Conservation (phyloP, 2,113 vertebrate genomes). For the Bombycilla garrulus region DNA sequence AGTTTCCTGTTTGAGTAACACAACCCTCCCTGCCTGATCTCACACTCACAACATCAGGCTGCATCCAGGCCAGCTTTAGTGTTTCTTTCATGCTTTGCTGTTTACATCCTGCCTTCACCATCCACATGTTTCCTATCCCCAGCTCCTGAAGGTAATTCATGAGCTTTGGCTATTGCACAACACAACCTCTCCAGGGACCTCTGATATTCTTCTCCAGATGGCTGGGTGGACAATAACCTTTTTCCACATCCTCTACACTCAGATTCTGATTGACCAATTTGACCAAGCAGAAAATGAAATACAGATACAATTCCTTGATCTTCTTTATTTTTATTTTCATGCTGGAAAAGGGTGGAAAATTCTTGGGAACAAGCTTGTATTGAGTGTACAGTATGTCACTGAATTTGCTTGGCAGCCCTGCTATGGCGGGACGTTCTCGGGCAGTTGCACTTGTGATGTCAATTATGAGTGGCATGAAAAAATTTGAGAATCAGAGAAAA, state of each 20-base stretch:
- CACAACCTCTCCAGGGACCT: neutral
- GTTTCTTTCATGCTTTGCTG: neutral
- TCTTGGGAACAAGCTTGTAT: neutral
- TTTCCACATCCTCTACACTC: neutral
- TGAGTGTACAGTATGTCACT: neutral
- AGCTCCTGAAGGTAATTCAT: conserved; percentile 22
- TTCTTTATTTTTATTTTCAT: neutral
- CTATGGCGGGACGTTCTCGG: neutral
- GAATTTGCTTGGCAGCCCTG: neutral
- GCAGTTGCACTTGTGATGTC: neutral
- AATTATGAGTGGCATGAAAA: neutral
- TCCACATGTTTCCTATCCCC: conserved; percentile 36
- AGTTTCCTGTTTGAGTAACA: neutral
- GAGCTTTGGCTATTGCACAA: neutral
- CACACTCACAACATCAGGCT: neutral
- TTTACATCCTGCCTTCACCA: conserved; percentile 31
- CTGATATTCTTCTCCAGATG: neutral
- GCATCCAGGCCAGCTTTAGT: neutral
- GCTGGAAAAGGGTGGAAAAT: neutral
- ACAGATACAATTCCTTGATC: neutral
- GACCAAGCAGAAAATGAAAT: neutral
- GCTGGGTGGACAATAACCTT: neutral
- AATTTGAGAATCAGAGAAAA: neutral
- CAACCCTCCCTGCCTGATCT: neutral
- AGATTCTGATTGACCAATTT: neutral